Evolutionary conservation across 64 coral and sea anemone genomes (phyloP).

Genomic region (Porites lutea): DNA sequence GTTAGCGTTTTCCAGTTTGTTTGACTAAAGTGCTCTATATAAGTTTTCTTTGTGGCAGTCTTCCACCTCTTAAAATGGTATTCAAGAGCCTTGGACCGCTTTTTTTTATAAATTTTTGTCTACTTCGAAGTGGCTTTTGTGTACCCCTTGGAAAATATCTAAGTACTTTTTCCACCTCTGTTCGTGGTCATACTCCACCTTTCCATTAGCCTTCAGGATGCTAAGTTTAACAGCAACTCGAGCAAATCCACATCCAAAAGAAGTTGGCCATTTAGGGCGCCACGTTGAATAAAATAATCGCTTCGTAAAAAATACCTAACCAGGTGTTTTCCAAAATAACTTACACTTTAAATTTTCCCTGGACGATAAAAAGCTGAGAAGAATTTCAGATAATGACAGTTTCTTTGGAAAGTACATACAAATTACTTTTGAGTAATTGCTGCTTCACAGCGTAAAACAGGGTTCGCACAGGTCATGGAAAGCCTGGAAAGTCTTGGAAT

Average conservation of each 20-base stretch:
- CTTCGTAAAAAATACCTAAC: neutral
- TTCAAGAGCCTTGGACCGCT: conserved; percentile 8
- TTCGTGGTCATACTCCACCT: conserved; percentile 32
- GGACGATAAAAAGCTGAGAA: neutral
- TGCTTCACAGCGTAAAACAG: too few relatives aligned
- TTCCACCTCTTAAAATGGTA: conserved; percentile 15
- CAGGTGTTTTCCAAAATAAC: too few relatives aligned
- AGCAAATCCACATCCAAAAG: conserved; percentile 9
- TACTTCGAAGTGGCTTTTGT: neutral
- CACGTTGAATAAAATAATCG: neutral
- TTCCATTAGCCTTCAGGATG: neutral
- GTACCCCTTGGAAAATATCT: conserved; percentile 2
- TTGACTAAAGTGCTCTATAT: neutral
- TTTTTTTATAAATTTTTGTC: neutral
- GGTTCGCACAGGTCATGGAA: too few relatives aligned
- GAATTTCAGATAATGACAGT: neutral
- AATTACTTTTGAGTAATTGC: too few relatives aligned
- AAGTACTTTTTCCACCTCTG: neutral
- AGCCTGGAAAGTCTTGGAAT: too few relatives aligned
- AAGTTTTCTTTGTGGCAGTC: neutral
- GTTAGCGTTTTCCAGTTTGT: conserved; percentile 11
- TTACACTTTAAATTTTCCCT: neutral
- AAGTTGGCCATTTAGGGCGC: neutral
- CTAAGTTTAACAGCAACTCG: neutral
- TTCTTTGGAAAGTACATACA: neutral